Percentiles rank a stretch among this genome's conserved stretches.
Conservation (phyloP, 1,140 invertebrate species). For the Copidosoma floridanum region DNA sequence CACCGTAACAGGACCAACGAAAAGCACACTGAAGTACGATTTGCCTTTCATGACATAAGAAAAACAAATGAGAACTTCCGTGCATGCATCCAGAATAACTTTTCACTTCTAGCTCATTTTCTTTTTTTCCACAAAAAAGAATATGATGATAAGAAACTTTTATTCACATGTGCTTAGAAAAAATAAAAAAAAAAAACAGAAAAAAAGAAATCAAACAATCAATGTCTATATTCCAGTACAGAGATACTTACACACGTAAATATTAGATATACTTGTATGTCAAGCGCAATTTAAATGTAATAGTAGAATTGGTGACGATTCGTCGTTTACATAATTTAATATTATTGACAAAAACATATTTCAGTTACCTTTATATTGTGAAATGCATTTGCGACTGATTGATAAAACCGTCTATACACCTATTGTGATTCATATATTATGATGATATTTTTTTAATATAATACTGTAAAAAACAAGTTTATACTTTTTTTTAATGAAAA, state of each 20-base stretch:
- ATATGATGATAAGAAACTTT: neutral
- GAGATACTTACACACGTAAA: neutral
- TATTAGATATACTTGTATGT: constrained; percentile 16
- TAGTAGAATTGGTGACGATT: constrained; percentile 20
- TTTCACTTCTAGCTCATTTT: constrained; percentile 7
- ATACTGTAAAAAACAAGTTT: too few relatives aligned
- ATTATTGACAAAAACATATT: constrained; percentile 37
- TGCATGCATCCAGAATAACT: neutral
- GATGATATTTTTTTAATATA: too few relatives aligned
- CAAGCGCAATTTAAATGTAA: constrained; percentile 10
- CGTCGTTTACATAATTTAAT: constrained; percentile 55
- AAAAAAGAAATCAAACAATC: too few relatives aligned
- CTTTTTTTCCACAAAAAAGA: constrained; percentile 7
- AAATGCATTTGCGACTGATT: constrained; percentile 37
- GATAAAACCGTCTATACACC: constrained; percentile 4
- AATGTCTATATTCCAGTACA: too few relatives aligned
- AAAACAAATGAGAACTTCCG: neutral
- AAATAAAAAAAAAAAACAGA: constrained; percentile 1
- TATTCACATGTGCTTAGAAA: constrained; percentile 17
- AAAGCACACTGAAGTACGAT: neutral
- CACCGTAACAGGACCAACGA: too few relatives aligned
- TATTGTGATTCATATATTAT: constrained; percentile 14
- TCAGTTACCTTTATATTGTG: constrained; percentile 43
- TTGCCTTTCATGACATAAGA: neutral
- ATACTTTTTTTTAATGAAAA: too few relatives aligned